Evolutionary conservation across 2,888 invertebrate species (phyloP).

Genomic region (Ochlodes sylvanus): DNA sequence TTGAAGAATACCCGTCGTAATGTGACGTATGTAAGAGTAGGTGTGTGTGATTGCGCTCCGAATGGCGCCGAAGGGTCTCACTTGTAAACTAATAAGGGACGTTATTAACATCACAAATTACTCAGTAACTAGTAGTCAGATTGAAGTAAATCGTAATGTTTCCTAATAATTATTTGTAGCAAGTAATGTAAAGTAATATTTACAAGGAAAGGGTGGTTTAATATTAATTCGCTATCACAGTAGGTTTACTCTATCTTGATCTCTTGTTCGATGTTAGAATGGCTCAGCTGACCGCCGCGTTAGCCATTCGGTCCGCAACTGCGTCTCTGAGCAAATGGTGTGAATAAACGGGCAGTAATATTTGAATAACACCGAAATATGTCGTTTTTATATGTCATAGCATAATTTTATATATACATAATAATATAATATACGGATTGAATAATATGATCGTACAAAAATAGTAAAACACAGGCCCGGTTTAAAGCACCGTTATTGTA

Average conservation of each 20-base stretch:
- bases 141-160: neutral
- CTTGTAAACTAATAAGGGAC: neutral
- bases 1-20: neutral
- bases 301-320: conserved; percentile 13
- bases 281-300: neutral
- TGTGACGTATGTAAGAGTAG: neutral
- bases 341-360: neutral
- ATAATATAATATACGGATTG: neutral
- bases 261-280: neutral
- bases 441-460: conserved; percentile 3
- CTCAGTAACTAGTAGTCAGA: conserved; percentile 1
- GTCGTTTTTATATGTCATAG: neutral
- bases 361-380: neutral
- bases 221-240: conserved; percentile 12
- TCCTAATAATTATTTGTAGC: conserved; percentile 5
- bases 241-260: conserved; percentile 3
- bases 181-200: conserved; percentile 8
- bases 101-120: conserved; percentile 1
- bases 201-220: neutral
- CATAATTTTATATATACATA: conserved; percentile 4
- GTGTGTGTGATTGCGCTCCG: neutral
- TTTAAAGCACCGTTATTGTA: neutral
- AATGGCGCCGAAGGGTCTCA: conserved; percentile 2
- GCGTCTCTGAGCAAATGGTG: neutral
- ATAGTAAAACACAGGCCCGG: neutral